These are phyloP conservation scores for Prietella phreatophila DNA, from an alignment of 2,113 vertebrate species.

Conservation along the genomic window DNA sequence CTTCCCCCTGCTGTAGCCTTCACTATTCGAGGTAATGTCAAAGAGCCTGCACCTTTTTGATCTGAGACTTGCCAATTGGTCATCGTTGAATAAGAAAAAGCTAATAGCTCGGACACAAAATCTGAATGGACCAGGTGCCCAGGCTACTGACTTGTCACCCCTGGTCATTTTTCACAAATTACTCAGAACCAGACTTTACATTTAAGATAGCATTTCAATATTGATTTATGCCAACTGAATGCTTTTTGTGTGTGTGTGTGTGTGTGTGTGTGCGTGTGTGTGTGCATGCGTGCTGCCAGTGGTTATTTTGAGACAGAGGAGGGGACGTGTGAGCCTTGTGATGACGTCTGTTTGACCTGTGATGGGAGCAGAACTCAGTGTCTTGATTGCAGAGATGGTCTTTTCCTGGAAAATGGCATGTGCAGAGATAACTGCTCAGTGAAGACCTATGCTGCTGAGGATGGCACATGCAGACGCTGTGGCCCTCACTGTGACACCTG, in stretches of 20 bases:
- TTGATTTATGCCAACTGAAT: neutral
- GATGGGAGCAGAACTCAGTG: constrained; percentile 70
- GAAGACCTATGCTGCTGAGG: constrained; percentile 64
- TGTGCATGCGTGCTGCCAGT: constrained; percentile 49
- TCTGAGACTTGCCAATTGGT: neutral
- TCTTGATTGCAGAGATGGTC: constrained; percentile 70
- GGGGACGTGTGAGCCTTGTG: constrained; percentile 68
- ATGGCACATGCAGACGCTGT: constrained; percentile 71
- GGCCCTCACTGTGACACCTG: constrained; percentile 72
- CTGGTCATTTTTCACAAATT: neutral
- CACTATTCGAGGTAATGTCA: too few species aligned
- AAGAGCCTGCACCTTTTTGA: too few species aligned
- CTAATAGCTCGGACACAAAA: neutral
- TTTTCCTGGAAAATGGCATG: constrained; percentile 65
- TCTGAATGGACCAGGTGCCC: neutral
- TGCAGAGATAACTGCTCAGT: constrained; percentile 72
- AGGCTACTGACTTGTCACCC: too few species aligned
- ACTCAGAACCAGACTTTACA: neutral
- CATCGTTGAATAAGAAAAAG: neutral
- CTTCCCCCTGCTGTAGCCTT: too few species aligned
- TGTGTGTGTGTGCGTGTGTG: neutral
- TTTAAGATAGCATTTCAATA: neutral
- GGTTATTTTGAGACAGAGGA: constrained; percentile 71
- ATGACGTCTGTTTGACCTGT: constrained; percentile 71
- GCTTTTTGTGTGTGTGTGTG: too few species aligned